Conservation (phyloP, 2,888 invertebrate species). For the Aphidoletes aphidimyza region DNA sequence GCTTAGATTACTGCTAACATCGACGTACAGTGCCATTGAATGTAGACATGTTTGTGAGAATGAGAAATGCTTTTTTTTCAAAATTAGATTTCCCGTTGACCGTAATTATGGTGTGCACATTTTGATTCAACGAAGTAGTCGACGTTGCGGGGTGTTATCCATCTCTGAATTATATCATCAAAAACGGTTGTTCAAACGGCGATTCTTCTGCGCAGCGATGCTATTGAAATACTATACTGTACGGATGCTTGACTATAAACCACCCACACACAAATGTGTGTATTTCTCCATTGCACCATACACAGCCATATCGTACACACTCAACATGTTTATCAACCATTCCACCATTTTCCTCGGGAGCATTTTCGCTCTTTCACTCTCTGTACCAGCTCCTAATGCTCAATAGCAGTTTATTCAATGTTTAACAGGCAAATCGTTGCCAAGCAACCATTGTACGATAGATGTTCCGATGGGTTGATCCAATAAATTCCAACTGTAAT, state of each 20-base stretch:
- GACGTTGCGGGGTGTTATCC: neutral
- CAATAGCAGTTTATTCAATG: constrained; percentile 45
- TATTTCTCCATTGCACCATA: too few relatives aligned
- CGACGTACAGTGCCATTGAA: too few relatives aligned
- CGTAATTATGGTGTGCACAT: neutral
- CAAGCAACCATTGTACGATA: constrained; percentile 47
- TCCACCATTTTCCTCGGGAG: neutral
- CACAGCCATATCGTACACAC: neutral
- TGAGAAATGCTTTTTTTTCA: neutral
- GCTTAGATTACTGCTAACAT: too few relatives aligned
- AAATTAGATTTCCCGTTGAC: constrained; percentile 26
- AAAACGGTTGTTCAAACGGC: neutral
- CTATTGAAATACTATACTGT: neutral
- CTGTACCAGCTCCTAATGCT: neutral
- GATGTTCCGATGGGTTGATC: constrained; percentile 53
- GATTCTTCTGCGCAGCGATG: constrained; percentile 31
- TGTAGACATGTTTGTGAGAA: too few relatives aligned
- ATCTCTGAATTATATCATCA: neutral
- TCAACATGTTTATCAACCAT: neutral
- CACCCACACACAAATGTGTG: neutral
- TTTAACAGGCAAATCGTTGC: constrained; percentile 46
- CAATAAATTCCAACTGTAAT: constrained; percentile 24
- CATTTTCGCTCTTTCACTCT: neutral
- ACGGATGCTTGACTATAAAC: neutral
- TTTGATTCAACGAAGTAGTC: neutral